Percentiles rank a stretch among this genome's conserved stretches.
These are phyloP conservation scores for Bombus cullumanus DNA, from an alignment of 1,140 invertebrate genomes.

Conservation along the genomic window DNA sequence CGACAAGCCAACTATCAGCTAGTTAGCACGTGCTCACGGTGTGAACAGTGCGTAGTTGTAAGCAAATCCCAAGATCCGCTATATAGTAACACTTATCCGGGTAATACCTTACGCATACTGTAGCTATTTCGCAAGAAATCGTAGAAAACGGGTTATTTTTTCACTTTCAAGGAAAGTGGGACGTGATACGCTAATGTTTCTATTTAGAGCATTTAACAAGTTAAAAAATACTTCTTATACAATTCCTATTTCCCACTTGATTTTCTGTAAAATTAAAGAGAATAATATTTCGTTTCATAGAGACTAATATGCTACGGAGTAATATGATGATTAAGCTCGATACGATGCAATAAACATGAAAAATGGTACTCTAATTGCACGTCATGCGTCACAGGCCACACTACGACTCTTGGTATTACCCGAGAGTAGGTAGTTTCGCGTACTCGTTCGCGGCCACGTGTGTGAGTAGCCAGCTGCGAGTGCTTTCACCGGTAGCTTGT, in stretches of 20 bases:
- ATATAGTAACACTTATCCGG: not conserved
- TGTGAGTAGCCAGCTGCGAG: slow-evolving; percentile 27
- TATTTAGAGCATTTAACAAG: not conserved
- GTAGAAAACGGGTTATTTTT: not conserved
- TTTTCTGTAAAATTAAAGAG: not conserved
- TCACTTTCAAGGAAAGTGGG: not conserved
- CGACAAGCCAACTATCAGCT: slow-evolving; percentile 17
- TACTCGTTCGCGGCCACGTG: slow-evolving; percentile 34
- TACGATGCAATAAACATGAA: slow-evolving; percentile 17
- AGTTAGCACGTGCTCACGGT: slow-evolving; percentile 53
- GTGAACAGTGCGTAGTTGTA: slow-evolving; percentile 30
- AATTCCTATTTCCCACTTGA: not conserved
- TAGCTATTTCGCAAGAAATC: slow-evolving; percentile 1
- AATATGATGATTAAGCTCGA: not conserved
- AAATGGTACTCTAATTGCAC: slow-evolving; percentile 32
- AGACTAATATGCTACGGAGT: not conserved
- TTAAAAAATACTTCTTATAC: not conserved
- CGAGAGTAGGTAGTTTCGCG: slow-evolving; percentile 48
- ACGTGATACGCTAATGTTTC: not conserved
- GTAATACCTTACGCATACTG: not conserved
- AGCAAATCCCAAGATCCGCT: slow-evolving; percentile 8
- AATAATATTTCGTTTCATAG: not conserved
- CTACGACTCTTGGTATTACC: slow-evolving; percentile 47
- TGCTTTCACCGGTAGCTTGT: slow-evolving; percentile 60
- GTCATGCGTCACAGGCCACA: slow-evolving; percentile 33